Percentiles rank a stretch among this genome's conserved stretches.
Evolutionary conservation across 2,888 invertebrate genomes (phyloP).

Genomic region (Nomada ruficornis): DNA sequence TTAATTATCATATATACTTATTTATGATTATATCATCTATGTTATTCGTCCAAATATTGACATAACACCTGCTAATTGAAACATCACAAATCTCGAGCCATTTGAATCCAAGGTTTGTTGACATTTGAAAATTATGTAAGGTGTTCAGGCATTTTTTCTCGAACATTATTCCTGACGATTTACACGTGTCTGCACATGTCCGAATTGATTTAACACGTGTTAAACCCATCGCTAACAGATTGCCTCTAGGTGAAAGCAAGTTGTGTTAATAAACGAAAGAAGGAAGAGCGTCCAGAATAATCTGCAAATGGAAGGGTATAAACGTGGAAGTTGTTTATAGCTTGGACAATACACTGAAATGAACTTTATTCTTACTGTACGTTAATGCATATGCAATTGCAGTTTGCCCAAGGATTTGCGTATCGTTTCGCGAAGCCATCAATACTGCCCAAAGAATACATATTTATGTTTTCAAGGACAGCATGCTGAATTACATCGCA

Average conservation of each 20-base stretch:
- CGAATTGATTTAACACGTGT: not conserved
- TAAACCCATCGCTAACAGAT: not conserved
- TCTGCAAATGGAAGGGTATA: no score
- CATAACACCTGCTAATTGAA: conserved; percentile 2
- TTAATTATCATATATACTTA: not conserved
- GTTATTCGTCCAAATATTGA: not conserved
- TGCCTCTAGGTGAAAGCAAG: not conserved
- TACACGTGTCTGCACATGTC: not conserved
- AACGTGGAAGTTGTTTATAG: no score
- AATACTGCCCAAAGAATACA: not conserved
- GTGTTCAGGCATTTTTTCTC: not conserved
- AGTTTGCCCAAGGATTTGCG: not conserved
- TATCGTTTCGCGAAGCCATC: not conserved
- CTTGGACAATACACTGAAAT: no score
- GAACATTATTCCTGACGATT: not conserved
- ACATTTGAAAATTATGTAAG: not conserved
- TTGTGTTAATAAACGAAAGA: no score
- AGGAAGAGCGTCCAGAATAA: no score
- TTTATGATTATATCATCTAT: not conserved
- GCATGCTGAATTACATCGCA: not conserved
- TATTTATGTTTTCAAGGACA: not conserved
- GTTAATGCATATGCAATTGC: not conserved
- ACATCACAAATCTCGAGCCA: not conserved
- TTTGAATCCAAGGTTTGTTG: not conserved
- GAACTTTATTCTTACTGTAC: not conserved